A percentile compares a stretch with the other conserved stretches of the same genome.
phyloP scores from a whole-genome alignment of 2,888 invertebrate genomes.

The Zonitis immaculata region DNA sequence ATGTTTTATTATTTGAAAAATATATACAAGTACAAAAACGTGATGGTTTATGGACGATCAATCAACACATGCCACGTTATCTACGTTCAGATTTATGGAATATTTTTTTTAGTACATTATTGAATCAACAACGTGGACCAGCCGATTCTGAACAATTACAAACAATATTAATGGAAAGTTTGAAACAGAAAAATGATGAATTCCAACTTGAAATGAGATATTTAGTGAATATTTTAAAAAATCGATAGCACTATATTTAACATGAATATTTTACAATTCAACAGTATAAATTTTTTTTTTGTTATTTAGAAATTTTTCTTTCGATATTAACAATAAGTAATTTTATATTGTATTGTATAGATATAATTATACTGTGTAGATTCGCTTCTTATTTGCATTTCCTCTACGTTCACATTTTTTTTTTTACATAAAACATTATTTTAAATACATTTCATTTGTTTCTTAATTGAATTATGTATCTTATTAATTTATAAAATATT shows the following conservation, averaged over 20 bases:
- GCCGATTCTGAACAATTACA: conserved; percentile 37
- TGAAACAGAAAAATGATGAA: conserved; percentile 31
- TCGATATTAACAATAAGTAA: background rate
- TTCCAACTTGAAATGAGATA: conserved; percentile 34
- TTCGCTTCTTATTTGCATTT: background rate
- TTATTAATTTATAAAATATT: background rate
- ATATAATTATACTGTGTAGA: background rate
- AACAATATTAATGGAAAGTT: conserved; percentile 32
- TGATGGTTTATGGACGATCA: conserved; percentile 42
- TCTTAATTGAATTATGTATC: background rate
- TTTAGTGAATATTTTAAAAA: conserved; percentile 41
- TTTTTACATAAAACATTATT: background rate
- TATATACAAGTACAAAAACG: conserved; percentile 68
- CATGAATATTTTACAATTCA: conserved; percentile 50
- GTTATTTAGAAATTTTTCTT: background rate
- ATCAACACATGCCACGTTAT: conserved; percentile 41
- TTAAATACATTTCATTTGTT: background rate
- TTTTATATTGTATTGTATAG: background rate
- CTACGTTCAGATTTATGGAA: conserved; percentile 72
- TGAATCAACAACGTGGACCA: conserved; percentile 57
- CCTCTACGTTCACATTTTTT: background rate
- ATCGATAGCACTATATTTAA: conserved; percentile 36
- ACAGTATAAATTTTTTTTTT: background rate
- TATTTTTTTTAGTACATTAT: conserved; percentile 69
- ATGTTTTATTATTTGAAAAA: conserved; percentile 80